Percentiles rank a stretch among this genome's conserved stretches.
phyloP scores from a whole-genome alignment of 2,797 vertebrate species.

The Sylvia borin region DNA sequence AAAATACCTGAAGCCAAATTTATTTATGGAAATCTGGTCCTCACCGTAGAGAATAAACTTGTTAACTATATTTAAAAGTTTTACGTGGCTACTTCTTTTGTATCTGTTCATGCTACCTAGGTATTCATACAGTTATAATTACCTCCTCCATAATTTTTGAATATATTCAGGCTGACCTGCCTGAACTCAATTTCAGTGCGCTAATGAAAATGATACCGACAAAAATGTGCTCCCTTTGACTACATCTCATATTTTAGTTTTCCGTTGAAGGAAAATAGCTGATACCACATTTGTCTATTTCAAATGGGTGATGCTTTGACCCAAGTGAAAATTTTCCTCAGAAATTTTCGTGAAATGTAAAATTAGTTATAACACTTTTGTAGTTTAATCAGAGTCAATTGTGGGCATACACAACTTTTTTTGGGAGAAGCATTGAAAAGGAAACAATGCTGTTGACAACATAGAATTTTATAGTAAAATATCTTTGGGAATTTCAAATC shows the following conservation, averaged over 20 bases:
- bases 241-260: neutral
- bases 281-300: neutral
- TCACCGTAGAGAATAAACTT: neutral
- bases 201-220: neutral
- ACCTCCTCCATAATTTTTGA: neutral
- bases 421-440: accelerated
- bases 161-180: neutral
- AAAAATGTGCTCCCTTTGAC: neutral
- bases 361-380: neutral
- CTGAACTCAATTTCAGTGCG: neutral
- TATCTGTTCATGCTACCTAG: neutral
- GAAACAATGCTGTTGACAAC: neutral
- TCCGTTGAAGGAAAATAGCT: neutral
- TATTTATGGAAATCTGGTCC: neutral
- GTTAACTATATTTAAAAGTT: neutral
- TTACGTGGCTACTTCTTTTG: neutral
- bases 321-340: neutral
- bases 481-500: neutral
- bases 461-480: neutral
- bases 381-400: neutral
- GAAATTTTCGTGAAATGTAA: neutral
- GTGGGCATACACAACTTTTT: neutral
- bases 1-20: neutral
- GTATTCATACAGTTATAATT: neutral
- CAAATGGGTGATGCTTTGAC: neutral